These are phyloP conservation scores for Nematostella vectensis DNA, from an alignment of 92 coral and sea anemone species.

Conservation along the genomic window DNA sequence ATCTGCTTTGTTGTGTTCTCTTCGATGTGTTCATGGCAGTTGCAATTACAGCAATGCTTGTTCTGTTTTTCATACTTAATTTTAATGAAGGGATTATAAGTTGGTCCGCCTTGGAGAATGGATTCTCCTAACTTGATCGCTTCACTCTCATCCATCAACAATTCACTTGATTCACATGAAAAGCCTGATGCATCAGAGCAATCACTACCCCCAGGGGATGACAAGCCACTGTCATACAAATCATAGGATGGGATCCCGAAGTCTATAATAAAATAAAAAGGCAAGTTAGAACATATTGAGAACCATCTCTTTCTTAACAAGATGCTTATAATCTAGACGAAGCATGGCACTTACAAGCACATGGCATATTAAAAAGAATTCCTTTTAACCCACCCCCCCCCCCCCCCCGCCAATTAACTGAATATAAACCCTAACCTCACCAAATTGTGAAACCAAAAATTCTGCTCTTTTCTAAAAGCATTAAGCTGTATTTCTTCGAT, in stretches of 20 bases:
- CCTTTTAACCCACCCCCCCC: too few relatives aligned
- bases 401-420: too few relatives aligned
- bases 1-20: not conserved
- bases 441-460: too few relatives aligned
- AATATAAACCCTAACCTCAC: too few relatives aligned
- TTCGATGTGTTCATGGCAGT: not conserved
- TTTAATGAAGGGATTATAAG: constrained; percentile 14
- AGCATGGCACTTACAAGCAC: too few relatives aligned
- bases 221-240: not conserved
- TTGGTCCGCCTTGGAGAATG: constrained; percentile 10
- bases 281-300: too few relatives aligned
- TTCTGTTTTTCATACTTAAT: constrained; percentile 8
- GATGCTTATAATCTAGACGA: too few relatives aligned
- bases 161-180: constrained; percentile 1
- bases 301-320: too few relatives aligned
- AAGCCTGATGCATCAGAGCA: not conserved
- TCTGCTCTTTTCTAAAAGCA: too few relatives aligned
- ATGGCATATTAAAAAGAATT: too few relatives aligned
- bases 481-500: too few relatives aligned
- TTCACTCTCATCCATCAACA: not conserved
- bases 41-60: not conserved
- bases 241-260: not conserved
- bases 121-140: constrained; percentile 9
- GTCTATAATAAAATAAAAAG: not conserved
- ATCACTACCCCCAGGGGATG: not conserved